Evolutionary conservation across 2,888 invertebrate genomes (phyloP).

Genomic region (Aleiodes alternator): DNA sequence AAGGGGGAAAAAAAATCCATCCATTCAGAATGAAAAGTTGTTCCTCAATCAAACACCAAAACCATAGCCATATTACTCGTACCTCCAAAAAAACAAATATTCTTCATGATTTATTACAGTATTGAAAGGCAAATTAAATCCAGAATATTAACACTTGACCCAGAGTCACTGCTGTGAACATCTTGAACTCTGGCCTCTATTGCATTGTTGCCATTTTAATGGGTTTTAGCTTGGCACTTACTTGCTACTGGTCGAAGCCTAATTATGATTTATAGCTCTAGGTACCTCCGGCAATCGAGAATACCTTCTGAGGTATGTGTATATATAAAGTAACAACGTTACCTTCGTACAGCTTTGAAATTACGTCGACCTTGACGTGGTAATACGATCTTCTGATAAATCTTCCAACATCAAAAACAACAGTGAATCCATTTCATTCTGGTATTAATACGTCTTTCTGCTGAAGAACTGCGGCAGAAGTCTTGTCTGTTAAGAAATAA

Average conservation of each 20-base stretch:
- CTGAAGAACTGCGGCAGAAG: not conserved
- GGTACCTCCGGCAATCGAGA: slow-evolving; percentile 35
- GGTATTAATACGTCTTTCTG: slow-evolving; percentile 22
- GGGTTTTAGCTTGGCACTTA: slow-evolving; percentile 65
- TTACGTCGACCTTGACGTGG: slow-evolving; percentile 38
- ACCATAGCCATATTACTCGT: too few relatives aligned
- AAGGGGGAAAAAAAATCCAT: too few relatives aligned
- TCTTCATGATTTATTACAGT: slow-evolving; percentile 15
- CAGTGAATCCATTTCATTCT: slow-evolving; percentile 30
- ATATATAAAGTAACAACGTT: not conserved
- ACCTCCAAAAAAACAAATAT: too few relatives aligned
- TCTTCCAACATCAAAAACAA: slow-evolving; percentile 41
- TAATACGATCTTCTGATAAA: slow-evolving; percentile 31
- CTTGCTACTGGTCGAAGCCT: slow-evolving; percentile 68
- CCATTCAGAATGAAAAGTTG: too few relatives aligned
- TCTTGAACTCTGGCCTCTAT: slow-evolving; percentile 55
- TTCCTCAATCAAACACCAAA: too few relatives aligned
- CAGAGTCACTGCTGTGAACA: slow-evolving; percentile 21
- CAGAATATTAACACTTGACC: slow-evolving; percentile 28
- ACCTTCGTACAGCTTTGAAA: slow-evolving; percentile 13
- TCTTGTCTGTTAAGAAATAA: too few relatives aligned
- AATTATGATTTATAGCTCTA: slow-evolving; percentile 72
- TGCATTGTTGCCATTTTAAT: slow-evolving; percentile 70
- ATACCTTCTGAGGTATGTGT: slow-evolving; percentile 23
- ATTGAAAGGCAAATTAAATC: slow-evolving; percentile 31